phyloP scores from a whole-genome alignment of 2,797 vertebrate genomes.

The Clarias pachynema region DNA sequence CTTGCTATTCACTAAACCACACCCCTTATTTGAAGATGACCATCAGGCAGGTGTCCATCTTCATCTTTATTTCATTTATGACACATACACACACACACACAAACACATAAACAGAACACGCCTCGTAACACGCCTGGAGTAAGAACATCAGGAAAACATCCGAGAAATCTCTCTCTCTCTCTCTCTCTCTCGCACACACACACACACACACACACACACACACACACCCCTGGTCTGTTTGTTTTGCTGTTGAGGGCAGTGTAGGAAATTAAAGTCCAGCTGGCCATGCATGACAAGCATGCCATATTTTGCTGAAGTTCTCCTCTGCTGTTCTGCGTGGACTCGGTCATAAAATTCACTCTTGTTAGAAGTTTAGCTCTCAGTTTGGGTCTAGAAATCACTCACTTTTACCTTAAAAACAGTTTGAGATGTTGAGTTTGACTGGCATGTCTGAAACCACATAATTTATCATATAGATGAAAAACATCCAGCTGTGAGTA shows the following conservation, averaged over 20 bases:
- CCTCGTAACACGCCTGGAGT: neutral
- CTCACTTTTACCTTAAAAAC: neutral
- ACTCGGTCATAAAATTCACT: neutral
- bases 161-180: neutral
- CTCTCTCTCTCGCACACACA: neutral
- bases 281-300: conserved; percentile 19
- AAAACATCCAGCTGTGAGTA: neutral
- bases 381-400: neutral
- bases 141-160: neutral
- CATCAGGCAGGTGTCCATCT: conserved; percentile 28
- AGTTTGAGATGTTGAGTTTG: too few species aligned
- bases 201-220: conserved; percentile 12
- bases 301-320: conserved; percentile 12
- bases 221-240: neutral
- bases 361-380: neutral
- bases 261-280: conserved; percentile 32
- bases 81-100: conserved; percentile 9
- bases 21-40: neutral
- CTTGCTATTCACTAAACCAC: conserved; percentile 29
- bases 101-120: neutral
- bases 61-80: neutral
- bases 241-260: conserved; percentile 5
- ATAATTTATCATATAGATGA: neutral
- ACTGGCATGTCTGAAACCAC: neutral
- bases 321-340: neutral